phyloP scores from a whole-genome alignment of 2,113 vertebrate species.

The Kryptolebias marmoratus region DNA sequence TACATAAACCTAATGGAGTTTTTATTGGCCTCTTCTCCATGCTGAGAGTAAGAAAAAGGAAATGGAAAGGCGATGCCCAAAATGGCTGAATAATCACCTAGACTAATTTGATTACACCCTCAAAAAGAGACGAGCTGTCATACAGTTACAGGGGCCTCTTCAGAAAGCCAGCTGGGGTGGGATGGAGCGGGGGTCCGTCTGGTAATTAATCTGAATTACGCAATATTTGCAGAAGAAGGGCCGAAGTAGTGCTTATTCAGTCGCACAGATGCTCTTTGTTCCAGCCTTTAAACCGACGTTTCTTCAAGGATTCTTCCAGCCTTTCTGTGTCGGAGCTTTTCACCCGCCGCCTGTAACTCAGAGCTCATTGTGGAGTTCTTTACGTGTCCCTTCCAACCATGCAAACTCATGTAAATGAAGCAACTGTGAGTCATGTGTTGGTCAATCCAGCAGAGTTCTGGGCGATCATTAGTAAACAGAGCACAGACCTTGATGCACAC shows the following conservation, averaged over 20 bases:
- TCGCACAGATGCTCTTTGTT: conserved; percentile 51
- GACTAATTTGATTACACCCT: conserved; percentile 75
- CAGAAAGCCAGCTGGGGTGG: conserved; percentile 57
- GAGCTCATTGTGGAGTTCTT: conserved; percentile 18
- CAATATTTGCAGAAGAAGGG: conserved; percentile 53
- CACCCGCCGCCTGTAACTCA: not conserved
- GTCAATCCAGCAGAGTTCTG: conserved; percentile 50
- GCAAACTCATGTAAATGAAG: conserved; percentile 58
- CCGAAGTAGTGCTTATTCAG: conserved; percentile 45
- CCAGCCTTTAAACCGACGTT: conserved; percentile 13
- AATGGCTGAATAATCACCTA: conserved; percentile 72
- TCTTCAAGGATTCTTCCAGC: conserved; percentile 33
- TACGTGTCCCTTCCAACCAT: conserved; percentile 28
- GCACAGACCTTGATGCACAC: conserved; percentile 34
- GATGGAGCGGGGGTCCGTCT: conserved; percentile 31
- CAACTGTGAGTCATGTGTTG: conserved; percentile 38
- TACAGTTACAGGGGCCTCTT: conserved; percentile 62
- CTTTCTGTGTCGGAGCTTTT: too few relatives aligned
- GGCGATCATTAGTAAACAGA: conserved; percentile 71
- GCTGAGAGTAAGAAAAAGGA: conserved; percentile 56
- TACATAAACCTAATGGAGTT: conserved; percentile 81
- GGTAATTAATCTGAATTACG: conserved; percentile 69
- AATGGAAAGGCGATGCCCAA: conserved; percentile 54
- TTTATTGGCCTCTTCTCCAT: conserved; percentile 73
- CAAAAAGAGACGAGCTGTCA: conserved; percentile 66